Conservation (phyloP, 92 coral and sea anemone genomes). For the Umimayanthus kanabou region DNA sequence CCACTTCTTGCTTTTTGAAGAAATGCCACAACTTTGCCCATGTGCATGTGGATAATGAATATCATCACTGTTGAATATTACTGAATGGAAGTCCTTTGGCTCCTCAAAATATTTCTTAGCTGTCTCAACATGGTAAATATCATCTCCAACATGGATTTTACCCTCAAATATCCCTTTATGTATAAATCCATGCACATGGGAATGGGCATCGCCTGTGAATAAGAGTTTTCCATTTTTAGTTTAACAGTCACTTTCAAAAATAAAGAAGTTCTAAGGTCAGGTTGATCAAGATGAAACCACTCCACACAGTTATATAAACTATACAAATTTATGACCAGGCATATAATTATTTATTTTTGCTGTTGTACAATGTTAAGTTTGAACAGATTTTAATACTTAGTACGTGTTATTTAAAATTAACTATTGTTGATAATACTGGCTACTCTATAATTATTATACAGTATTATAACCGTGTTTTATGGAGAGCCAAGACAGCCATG, state of each 20-base stretch:
- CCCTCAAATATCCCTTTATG: constrained; percentile 90
- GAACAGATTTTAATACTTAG: too few species aligned
- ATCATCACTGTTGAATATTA: constrained; percentile 79
- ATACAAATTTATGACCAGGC: too few species aligned
- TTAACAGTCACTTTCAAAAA: neutral
- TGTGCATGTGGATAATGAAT: constrained; percentile 80
- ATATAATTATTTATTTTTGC: too few species aligned
- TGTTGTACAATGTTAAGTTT: too few species aligned
- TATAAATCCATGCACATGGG: constrained; percentile 90
- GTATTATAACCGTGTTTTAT: too few species aligned
- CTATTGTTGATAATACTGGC: too few species aligned
- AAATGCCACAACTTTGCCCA: constrained; percentile 79
- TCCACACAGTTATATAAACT: too few species aligned
- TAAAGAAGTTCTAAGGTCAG: too few species aligned
- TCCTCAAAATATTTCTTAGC: constrained; percentile 78
- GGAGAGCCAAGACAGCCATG: too few species aligned
- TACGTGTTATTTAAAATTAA: too few species aligned
- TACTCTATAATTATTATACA: too few species aligned
- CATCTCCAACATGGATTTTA: constrained; percentile 78
- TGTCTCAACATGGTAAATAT: constrained; percentile 84
- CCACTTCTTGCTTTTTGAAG: constrained; percentile 78
- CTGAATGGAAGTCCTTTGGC: constrained; percentile 82
- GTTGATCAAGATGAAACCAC: too few species aligned
- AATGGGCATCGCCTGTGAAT: constrained; percentile 61
- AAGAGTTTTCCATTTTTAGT: neutral